These are phyloP conservation scores for Amitus sp. DNA, from an alignment of 2,888 invertebrate genomes.

Conservation along the genomic window DNA sequence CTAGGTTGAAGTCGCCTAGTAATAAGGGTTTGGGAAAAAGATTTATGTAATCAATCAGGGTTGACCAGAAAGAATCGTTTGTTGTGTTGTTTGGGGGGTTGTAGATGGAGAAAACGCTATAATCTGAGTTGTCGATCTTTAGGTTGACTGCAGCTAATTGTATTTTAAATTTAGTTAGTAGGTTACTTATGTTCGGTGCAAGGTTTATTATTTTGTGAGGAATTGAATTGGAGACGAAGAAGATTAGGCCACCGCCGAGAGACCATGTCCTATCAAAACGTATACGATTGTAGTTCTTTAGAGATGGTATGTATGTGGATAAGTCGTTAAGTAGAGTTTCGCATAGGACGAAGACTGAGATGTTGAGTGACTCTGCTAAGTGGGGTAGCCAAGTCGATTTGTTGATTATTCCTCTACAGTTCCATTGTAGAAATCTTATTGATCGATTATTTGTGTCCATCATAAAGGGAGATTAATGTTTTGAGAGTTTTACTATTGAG, in stretches of 20 bases:
- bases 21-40: background rate
- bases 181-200: background rate
- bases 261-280: background rate
- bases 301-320: background rate
- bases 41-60: background rate
- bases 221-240: background rate
- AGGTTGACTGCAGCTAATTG: background rate
- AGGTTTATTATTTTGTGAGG: too few species aligned
- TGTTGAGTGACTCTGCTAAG: too few species aligned
- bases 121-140: background rate
- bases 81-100: background rate
- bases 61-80: background rate
- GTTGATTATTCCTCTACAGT: too few species aligned
- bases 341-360: background rate
- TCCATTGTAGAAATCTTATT: too few species aligned
- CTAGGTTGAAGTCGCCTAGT: background rate
- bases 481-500: too few species aligned
- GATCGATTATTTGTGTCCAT: too few species aligned
- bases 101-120: background rate
- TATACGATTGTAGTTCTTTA: background rate
- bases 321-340: background rate
- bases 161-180: background rate
- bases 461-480: too few species aligned
- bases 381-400: too few species aligned
- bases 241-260: background rate